phyloP scores from a whole-genome alignment of 2,797 vertebrate species.

The Premnoplex brunnescens region DNA sequence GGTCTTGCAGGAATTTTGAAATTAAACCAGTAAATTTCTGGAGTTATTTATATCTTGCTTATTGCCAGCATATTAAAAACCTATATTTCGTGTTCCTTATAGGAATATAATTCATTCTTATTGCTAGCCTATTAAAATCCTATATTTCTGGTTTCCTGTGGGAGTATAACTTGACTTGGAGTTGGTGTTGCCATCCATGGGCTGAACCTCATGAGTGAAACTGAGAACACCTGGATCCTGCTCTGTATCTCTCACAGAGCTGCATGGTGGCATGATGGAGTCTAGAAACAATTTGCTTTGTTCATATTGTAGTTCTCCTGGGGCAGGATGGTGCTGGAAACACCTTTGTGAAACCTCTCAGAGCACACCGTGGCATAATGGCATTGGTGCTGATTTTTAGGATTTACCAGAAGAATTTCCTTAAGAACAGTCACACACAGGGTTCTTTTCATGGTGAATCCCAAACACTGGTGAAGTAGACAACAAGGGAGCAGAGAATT shows the following conservation, averaged over 20 bases:
- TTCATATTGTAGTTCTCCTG: background rate
- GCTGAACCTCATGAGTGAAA: background rate
- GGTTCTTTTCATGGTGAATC: background rate
- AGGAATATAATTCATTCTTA: background rate
- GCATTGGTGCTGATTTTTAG: background rate
- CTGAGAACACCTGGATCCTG: background rate
- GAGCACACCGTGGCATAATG: no score
- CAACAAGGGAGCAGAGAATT: background rate
- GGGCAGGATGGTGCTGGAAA: background rate
- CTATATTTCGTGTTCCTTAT: background rate
- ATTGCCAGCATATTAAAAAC: background rate
- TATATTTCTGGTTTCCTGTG: background rate
- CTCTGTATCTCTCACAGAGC: background rate
- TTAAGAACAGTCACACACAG: background rate
- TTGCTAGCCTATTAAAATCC: background rate
- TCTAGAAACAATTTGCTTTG: background rate
- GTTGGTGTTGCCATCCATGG: background rate
- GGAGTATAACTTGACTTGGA: background rate
- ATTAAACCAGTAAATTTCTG: background rate
- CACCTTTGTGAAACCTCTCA: background rate
- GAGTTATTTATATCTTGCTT: background rate
- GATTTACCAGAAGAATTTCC: background rate
- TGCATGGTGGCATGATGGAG: rapidly evolving
- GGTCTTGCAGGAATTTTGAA: background rate
- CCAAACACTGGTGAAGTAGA: background rate